A percentile compares a stretch with the other conserved stretches of the same genome.
These are phyloP conservation scores for Tenebrio molitor DNA, from an alignment of 1,140 invertebrate genomes.

Conservation along the genomic window DNA sequence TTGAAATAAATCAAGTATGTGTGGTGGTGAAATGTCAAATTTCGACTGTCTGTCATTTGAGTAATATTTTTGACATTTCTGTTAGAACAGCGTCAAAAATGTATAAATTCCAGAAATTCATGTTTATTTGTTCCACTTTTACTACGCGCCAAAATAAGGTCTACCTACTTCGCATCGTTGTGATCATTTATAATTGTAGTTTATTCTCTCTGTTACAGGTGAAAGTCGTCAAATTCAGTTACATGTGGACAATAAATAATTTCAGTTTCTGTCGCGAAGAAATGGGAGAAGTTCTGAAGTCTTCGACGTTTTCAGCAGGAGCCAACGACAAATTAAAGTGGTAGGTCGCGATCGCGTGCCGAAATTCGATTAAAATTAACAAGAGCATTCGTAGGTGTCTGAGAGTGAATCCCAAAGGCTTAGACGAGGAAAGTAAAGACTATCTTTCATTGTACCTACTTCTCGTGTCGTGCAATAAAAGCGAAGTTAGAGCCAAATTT, in stretches of 20 bases:
- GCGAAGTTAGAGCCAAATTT: slow-evolving; percentile 99
- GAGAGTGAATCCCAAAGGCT: slow-evolving; percentile 98
- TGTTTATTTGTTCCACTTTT: slow-evolving; percentile 5
- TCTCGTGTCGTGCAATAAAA: slow-evolving; percentile 99
- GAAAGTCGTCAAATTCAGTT: slow-evolving; percentile 99
- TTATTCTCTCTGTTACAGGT: slow-evolving; percentile 78
- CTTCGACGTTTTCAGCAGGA: slow-evolving; percentile 98
- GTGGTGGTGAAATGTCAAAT: too few relatives aligned
- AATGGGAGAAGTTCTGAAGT: slow-evolving; percentile 99
- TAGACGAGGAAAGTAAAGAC: slow-evolving; percentile 99
- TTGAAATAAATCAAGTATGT: too few relatives aligned
- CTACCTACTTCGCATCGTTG: not conserved
- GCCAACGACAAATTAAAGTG: slow-evolving; percentile 99
- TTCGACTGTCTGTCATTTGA: too few relatives aligned
- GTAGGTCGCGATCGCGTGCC: slow-evolving; percentile 71
- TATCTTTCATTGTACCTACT: slow-evolving; percentile 98
- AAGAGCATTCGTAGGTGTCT: slow-evolving; percentile 82
- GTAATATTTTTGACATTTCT: too few relatives aligned
- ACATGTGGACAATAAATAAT: slow-evolving; percentile 99
- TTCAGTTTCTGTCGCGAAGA: slow-evolving; percentile 99
- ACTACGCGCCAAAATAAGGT: slow-evolving; percentile 8
- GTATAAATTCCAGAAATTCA: too few relatives aligned
- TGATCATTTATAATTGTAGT: not conserved
- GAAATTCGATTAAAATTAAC: slow-evolving; percentile 2
- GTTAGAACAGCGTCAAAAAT: too few relatives aligned